Percentiles rank a stretch among this genome's conserved stretches.
phyloP scores from a whole-genome alignment of 2,888 invertebrate genomes.

The Conops quadrifasciatus region DNA sequence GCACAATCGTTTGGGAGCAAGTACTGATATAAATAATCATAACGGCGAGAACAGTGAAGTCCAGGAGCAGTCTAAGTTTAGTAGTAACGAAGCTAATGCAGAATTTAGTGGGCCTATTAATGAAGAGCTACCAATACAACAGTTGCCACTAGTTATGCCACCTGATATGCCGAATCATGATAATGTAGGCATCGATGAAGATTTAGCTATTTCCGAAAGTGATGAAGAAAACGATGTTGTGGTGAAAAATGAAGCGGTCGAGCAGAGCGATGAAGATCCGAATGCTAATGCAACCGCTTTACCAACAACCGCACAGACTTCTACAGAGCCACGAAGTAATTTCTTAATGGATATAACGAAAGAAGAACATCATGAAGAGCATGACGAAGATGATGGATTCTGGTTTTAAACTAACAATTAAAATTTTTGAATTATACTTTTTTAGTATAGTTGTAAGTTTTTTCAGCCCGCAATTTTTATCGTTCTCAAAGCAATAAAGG shows the following conservation, averaged over 20 bases:
- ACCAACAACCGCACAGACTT: conserved; percentile 18
- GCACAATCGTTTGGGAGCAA: conserved; percentile 60
- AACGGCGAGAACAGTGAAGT: conserved; percentile 34
- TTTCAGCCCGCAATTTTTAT: too few relatives aligned
- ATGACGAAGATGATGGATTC: conserved; percentile 57
- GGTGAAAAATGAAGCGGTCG: conserved; percentile 51
- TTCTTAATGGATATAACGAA: conserved; percentile 32
- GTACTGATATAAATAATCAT: conserved; percentile 40
- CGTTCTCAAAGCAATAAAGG: too few relatives aligned
- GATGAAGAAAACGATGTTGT: conserved; percentile 68
- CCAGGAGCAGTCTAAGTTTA: conserved; percentile 48
- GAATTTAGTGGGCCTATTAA: conserved; percentile 48
- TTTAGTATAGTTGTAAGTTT: too few relatives aligned
- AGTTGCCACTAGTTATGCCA: conserved; percentile 50
- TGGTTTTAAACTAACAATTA: conserved; percentile 48
- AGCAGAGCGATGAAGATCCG: conserved; percentile 41
- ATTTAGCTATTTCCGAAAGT: conserved; percentile 80
- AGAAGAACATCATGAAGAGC: conserved; percentile 43
- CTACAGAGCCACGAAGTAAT: conserved; percentile 17
- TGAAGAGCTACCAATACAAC: conserved; percentile 42
- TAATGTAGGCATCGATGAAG: conserved; percentile 74
- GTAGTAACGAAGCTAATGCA: conserved; percentile 50
- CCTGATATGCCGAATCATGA: conserved; percentile 58
- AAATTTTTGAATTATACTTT: too few relatives aligned
- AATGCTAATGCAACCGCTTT: conserved; percentile 34